These are phyloP conservation scores for Dastarcus helophoroides DNA, from an alignment of 2,888 invertebrate genomes.

Conservation along the genomic window DNA sequence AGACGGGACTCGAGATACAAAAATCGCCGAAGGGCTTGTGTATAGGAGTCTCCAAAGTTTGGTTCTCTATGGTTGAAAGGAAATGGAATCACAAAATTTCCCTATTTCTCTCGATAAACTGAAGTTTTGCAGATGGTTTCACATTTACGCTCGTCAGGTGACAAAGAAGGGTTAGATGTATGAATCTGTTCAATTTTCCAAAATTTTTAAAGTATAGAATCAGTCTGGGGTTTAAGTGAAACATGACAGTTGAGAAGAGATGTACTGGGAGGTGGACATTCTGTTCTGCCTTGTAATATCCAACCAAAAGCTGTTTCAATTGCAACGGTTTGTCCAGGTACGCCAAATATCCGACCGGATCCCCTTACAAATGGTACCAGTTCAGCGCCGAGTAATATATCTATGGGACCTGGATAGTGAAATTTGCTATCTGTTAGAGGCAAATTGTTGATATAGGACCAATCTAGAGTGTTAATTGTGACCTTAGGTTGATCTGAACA, in stretches of 20 bases:
- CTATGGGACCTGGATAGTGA: conserved; percentile 4
- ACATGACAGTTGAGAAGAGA: conserved; percentile 1
- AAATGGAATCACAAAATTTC: conserved; percentile 3
- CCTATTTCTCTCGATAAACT: conserved; percentile 1
- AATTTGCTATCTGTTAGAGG: conserved; percentile 3
- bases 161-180: background rate
- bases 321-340: background rate
- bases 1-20: conserved; percentile 1
- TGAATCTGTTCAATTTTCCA: conserved; percentile 6
- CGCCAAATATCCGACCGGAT: conserved; percentile 1
- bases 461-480: background rate
- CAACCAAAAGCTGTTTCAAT: conserved; percentile 5
- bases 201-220: conserved; percentile 5
- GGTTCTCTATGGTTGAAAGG: conserved; percentile 3
- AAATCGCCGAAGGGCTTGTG: conserved; percentile 4
- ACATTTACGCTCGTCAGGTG: conserved; percentile 4
- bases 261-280: background rate
- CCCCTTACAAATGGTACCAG: conserved; percentile 3
- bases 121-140: conserved; percentile 1
- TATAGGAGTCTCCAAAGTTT: conserved; percentile 4
- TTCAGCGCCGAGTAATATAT: conserved; percentile 6
- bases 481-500: conserved; percentile 4
- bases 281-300: conserved; percentile 2
- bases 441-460: conserved; percentile 2
- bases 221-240: conserved; percentile 4